Evolutionary conservation across 1,140 invertebrate species (phyloP).

Genomic region (Galleria mellonella): DNA sequence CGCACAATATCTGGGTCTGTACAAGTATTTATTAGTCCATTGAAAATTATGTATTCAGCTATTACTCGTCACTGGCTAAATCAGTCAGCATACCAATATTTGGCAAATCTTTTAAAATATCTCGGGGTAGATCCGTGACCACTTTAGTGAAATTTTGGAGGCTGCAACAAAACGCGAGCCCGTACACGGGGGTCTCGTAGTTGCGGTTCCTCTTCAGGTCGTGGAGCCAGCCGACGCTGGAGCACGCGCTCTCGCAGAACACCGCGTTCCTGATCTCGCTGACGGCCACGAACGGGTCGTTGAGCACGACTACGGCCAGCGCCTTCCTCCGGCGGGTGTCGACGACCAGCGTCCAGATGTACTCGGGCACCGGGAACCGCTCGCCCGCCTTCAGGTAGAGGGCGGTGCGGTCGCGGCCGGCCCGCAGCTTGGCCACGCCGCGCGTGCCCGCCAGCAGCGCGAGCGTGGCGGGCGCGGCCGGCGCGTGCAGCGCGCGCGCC

Average conservation of each 20-base stretch:
- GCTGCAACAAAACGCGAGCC: conserved; percentile 59
- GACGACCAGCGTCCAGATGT: conserved; percentile 52
- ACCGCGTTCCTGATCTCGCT: conserved; percentile 56
- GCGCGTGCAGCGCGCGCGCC: conserved; percentile 20
- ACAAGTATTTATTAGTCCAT: too few species aligned
- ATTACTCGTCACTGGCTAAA: not conserved
- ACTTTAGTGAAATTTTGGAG: conserved; percentile 35
- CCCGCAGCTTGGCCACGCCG: conserved; percentile 31
- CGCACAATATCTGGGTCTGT: too few species aligned
- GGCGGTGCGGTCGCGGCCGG: conserved; percentile 9
- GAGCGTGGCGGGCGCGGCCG: conserved; percentile 17
- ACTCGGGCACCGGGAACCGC: conserved; percentile 55
- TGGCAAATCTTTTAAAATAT: not conserved
- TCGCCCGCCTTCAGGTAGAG: conserved; percentile 32
- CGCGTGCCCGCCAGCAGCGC: conserved; percentile 53
- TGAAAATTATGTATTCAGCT: too few species aligned
- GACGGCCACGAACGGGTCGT: conserved; percentile 64
- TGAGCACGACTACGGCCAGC: conserved; percentile 47
- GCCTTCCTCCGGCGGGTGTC: conserved; percentile 20
- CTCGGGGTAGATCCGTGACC: conserved; percentile 38
- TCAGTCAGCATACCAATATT: not conserved
- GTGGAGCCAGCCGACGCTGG: conserved; percentile 42
- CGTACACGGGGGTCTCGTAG: conserved; percentile 52
- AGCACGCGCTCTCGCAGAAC: conserved; percentile 64
- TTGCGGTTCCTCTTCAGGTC: conserved; percentile 37